Conservation (phyloP, 37 sponge, comb jelly and placozoan genomes). For the Geodia barretti region DNA sequence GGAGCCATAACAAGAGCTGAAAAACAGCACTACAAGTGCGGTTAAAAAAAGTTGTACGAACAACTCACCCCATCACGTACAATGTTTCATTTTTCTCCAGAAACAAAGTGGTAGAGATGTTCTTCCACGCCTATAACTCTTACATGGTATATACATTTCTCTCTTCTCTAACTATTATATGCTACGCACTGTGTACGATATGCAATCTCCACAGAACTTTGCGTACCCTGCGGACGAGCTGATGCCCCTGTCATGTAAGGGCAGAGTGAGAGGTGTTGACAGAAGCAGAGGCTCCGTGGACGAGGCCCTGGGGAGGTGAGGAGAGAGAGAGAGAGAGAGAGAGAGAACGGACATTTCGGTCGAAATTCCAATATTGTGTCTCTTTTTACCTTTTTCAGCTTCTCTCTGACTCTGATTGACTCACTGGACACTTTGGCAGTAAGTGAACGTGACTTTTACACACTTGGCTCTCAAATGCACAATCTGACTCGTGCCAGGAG, state of each 20-base stretch:
- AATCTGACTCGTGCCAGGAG: too few species aligned
- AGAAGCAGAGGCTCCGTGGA: slow-evolving; percentile 90
- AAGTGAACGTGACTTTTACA: slow-evolving; percentile 7
- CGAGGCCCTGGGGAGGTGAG: slow-evolving; percentile 90
- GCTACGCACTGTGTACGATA: neutral
- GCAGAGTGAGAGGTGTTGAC: slow-evolving; percentile 83
- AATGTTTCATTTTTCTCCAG: too few species aligned
- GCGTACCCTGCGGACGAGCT: slow-evolving; percentile 98
- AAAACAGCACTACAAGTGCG: slow-evolving; percentile 47
- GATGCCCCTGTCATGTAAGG: slow-evolving; percentile 96
- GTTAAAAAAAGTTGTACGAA: neutral
- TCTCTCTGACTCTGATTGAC: slow-evolving; percentile 94
- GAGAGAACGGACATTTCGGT: neutral
- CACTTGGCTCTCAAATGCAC: too few species aligned
- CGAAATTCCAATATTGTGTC: neutral
- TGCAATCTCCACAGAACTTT: slow-evolving; percentile 50
- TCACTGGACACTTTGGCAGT: slow-evolving; percentile 93
- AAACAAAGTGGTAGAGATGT: slow-evolving; percentile 86
- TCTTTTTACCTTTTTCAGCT: slow-evolving; percentile 55
- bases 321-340: too few species aligned
- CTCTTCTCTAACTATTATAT: neutral
- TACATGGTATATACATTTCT: slow-evolving; percentile 83
- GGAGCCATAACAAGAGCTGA: slow-evolving; percentile 1
- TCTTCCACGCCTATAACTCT: slow-evolving; percentile 87
- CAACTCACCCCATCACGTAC: neutral